Percentiles rank a stretch among this genome's conserved stretches.
Conservation (phyloP, 2,113 vertebrate genomes). For the Hypocryptadius cinnamomeus region DNA sequence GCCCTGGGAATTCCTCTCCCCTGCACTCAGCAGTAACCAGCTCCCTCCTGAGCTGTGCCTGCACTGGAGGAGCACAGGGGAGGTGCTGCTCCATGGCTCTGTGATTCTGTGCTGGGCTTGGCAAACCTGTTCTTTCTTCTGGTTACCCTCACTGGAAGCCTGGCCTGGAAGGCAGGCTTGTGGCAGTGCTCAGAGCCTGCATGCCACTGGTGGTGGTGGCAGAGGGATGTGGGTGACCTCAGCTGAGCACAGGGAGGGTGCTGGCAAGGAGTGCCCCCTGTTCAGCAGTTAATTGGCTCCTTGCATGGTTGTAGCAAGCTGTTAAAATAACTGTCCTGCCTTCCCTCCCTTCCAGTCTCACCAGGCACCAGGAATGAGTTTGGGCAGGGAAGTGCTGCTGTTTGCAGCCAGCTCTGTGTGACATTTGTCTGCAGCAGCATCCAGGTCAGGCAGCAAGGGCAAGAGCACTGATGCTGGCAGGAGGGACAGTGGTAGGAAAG, state of each 20-base stretch:
- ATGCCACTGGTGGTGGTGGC: accelerated
- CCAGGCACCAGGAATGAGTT: not conserved
- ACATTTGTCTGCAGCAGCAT: not conserved
- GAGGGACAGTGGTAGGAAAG: not conserved
- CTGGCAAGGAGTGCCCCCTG: not conserved
- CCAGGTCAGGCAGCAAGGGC: not conserved
- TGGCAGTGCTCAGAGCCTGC: not conserved
- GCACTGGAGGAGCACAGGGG: not conserved
- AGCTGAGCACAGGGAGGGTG: not conserved
- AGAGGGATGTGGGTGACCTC: not conserved
- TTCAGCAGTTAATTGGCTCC: not conserved
- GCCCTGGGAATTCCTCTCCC: not conserved
- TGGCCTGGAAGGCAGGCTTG: not conserved
- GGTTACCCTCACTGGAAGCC: not conserved
- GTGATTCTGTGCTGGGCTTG: not conserved
- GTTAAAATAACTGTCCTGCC: not conserved
- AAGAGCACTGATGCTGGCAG: accelerated
- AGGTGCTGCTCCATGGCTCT: not conserved
- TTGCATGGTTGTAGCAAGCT: not conserved
- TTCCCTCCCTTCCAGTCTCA: not conserved
- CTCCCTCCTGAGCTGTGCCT: not conserved
- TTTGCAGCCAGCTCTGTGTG: not conserved
- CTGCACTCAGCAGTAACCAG: not conserved
- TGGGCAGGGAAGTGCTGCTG: not conserved
- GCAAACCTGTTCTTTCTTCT: not conserved